phyloP scores from a whole-genome alignment of 64 coral and sea anemone genomes.

The Dendronephthya gigantea region DNA sequence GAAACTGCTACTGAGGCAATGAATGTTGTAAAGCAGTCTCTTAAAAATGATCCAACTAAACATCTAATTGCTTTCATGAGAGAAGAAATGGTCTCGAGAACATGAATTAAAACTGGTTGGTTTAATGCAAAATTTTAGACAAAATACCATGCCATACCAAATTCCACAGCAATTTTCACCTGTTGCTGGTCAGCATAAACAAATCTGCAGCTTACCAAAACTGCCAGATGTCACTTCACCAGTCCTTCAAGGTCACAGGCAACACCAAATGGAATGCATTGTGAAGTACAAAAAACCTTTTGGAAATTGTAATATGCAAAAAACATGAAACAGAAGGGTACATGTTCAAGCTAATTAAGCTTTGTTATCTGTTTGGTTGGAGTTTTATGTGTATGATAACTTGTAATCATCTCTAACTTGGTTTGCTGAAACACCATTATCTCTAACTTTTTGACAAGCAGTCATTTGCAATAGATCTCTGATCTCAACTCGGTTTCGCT shows the following conservation, averaged over 20 bases:
- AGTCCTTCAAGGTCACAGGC: too few species aligned
- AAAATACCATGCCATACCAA: background rate
- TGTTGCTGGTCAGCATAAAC: background rate
- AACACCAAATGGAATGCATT: background rate
- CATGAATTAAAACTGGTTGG: slow-evolving; percentile 45
- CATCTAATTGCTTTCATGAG: slow-evolving; percentile 41
- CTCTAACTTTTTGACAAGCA: background rate
- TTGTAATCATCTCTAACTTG: slow-evolving; percentile 19
- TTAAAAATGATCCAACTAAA: slow-evolving; percentile 49
- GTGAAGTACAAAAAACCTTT: background rate
- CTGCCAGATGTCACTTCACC: too few species aligned
- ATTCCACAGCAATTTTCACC: slow-evolving; percentile 17
- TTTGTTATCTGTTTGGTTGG: background rate
- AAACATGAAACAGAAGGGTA: background rate
- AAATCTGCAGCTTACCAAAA: background rate
- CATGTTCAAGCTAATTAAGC: background rate
- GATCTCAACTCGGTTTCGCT: too few species aligned
- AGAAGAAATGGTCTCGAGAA: slow-evolving; percentile 50
- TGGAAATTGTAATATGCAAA: background rate
- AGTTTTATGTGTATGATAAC: background rate
- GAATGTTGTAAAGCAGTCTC: slow-evolving; percentile 29
- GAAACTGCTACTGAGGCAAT: slow-evolving; percentile 31
- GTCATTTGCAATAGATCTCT: slow-evolving; percentile 24
- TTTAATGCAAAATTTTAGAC: slow-evolving; percentile 18
- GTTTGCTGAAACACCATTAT: background rate